Base-by-base conservation (phyloP, 2,888 invertebrate species). In the Parapristionchus giblindavisi region DNA sequence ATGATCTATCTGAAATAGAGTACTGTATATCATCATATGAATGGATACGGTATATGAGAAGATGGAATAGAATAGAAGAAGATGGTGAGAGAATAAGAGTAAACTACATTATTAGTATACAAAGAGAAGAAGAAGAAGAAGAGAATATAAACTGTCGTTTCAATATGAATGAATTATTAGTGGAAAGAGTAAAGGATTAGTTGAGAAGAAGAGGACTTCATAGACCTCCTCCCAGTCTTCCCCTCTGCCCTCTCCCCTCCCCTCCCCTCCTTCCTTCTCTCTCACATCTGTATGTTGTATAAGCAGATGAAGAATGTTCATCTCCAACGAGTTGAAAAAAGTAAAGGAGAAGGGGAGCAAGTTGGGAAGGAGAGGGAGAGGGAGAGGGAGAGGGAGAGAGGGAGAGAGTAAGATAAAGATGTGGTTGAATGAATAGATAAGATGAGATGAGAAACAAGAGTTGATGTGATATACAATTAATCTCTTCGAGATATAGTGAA, bases 401-500 rank as follows among this genome's bases (percentile, higher is more conserved):
- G n/a, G n/a, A n/a, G n/a, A n/a, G n/a, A n/a, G n/a, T n/a, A n/a
- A n/a, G n/a, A n/a, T n/a, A n/a, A n/a, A n/a, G n/a, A n/a, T n/a
- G n/a, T n/a, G n/a, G n/a, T n/a, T n/a, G n/a, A n/a, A n/a, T n/a
- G n/a, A n/a, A n/a, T n/a, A n/a, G n/a, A n/a, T n/a, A n/a, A n/a
- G n/a, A n/a, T n/a, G n/a, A n/a, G n/a, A n/a, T n/a, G n/a, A n/a
- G n/a, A n/a, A n/a, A n/a, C n/a, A 65, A 40, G 43, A 40, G 40
- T 29, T 36, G 63, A 43, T 43, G 63, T 29, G 63, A 65, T 65
- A 40, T 65, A 65, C 63, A 40, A 65, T 65, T 65, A 65, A 65
- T 65, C 63, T 65, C 48, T 14, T 17, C 36, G 63, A 32, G 5
- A 29, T 2, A 17, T 14, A 65, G 43, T 65, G 43, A 29, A 27